Evolutionary conservation across 2,113 vertebrate genomes (phyloP).

Genomic region (rabbit (Oryctolagus cuniculus)): DNA sequence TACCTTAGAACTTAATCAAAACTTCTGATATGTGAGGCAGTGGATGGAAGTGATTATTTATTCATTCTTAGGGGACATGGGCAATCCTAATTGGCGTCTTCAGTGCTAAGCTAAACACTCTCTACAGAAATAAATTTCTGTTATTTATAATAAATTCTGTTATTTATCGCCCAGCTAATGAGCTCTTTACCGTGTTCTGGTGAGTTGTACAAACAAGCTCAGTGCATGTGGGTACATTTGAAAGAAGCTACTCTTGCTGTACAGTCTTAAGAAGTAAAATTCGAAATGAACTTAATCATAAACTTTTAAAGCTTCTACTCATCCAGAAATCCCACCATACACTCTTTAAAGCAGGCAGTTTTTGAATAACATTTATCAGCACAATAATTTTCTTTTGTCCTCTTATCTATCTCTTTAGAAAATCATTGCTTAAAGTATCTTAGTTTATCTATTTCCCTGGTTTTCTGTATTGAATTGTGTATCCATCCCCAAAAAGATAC

Average conservation of each 20-base stretch:
- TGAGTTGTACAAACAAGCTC: background rate
- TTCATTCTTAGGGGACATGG: background rate
- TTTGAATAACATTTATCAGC: background rate
- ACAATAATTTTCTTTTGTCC: background rate
- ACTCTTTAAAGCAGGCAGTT: background rate
- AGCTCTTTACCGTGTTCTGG: background rate
- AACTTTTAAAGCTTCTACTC: background rate
- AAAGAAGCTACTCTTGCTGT: background rate
- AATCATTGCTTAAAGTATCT: background rate
- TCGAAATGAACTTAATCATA: background rate
- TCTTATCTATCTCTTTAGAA: background rate
- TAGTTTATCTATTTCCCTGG: background rate
- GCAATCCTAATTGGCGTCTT: no score
- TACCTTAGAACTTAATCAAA: background rate
- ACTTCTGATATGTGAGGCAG: background rate
- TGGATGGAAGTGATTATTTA: background rate
- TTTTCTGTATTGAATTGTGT: background rate
- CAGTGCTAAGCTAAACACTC: no score
- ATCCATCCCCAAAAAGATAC: background rate
- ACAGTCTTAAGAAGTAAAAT: conserved; percentile 3
- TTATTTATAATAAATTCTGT: background rate
- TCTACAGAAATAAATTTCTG: background rate
- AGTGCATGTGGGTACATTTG: background rate
- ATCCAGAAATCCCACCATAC: background rate
- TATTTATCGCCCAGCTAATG: background rate